These are phyloP conservation scores for Musca vetustissima DNA, from an alignment of 1,140 invertebrate species.

Conservation along the genomic window DNA sequence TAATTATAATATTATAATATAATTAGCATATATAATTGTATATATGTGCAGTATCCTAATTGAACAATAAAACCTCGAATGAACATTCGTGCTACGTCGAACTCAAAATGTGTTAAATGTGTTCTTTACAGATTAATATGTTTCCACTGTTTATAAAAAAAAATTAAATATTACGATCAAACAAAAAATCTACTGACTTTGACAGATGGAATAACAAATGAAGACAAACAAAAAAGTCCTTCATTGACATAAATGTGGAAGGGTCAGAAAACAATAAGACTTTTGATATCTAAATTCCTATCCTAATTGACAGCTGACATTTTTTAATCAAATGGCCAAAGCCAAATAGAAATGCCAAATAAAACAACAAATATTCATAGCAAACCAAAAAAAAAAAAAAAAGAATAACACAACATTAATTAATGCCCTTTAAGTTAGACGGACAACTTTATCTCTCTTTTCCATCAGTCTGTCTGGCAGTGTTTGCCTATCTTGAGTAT, in stretches of 20 bases:
- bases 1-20: too few relatives aligned
- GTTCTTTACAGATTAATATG: too few relatives aligned
- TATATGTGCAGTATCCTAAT: too few relatives aligned
- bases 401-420: slow-evolving; percentile 16
- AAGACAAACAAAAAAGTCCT: background rate
- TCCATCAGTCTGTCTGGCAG: too few relatives aligned
- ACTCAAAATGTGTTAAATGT: too few relatives aligned
- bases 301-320: slow-evolving; percentile 20
- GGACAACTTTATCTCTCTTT: too few relatives aligned
- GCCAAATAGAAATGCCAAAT: background rate
- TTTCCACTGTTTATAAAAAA: too few relatives aligned
- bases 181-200: background rate
- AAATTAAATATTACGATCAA: too few relatives aligned
- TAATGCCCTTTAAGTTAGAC: slow-evolving; percentile 1
- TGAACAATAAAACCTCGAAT: too few relatives aligned
- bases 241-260: background rate
- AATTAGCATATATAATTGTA: too few relatives aligned
- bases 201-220: slow-evolving; percentile 15
- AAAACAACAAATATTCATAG: background rate
- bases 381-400: background rate
- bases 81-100: too few relatives aligned
- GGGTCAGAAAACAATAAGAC: background rate
- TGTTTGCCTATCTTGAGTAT: background rate
- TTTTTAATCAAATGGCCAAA: slow-evolving; percentile 21
- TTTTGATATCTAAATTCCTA: slow-evolving; percentile 13